These are phyloP conservation scores for Mystacornis crossleyi DNA, from an alignment of 2,113 vertebrate genomes.

Conservation along the genomic window DNA sequence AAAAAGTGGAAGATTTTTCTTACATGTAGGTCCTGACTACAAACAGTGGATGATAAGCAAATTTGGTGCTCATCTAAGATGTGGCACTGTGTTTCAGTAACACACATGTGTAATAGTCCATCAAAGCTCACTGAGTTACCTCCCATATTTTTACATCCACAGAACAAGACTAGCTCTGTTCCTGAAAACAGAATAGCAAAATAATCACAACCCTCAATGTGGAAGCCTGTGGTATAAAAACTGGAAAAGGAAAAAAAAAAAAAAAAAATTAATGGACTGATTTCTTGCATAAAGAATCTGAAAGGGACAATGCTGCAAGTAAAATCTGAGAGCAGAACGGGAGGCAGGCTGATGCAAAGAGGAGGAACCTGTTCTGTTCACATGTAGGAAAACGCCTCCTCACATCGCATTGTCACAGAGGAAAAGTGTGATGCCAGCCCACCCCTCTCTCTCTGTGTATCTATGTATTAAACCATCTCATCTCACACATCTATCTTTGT, in stretches of 20 bases:
- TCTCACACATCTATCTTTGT: background rate
- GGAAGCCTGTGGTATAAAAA: background rate
- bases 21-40: background rate
- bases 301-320: background rate
- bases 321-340: background rate
- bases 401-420: background rate
- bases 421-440: background rate
- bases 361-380: background rate
- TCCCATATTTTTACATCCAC: background rate
- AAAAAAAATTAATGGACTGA: background rate
- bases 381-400: background rate
- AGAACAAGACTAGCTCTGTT: background rate
- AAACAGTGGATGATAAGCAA: background rate
- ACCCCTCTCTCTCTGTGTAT: background rate
- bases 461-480: background rate
- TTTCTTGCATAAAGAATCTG: background rate
- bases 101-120: accelerated
- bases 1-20: background rate
- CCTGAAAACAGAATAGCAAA: background rate
- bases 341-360: background rate
- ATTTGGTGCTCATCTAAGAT: background rate
- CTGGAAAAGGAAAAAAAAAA: background rate
- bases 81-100: background rate
- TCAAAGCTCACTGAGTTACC: background rate
- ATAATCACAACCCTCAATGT: background rate